A percentile compares a stretch with the other conserved stretches of the same genome.
Evolutionary conservation across 2,797 vertebrate genomes (phyloP).

Genomic region (Hirundo rustica): DNA sequence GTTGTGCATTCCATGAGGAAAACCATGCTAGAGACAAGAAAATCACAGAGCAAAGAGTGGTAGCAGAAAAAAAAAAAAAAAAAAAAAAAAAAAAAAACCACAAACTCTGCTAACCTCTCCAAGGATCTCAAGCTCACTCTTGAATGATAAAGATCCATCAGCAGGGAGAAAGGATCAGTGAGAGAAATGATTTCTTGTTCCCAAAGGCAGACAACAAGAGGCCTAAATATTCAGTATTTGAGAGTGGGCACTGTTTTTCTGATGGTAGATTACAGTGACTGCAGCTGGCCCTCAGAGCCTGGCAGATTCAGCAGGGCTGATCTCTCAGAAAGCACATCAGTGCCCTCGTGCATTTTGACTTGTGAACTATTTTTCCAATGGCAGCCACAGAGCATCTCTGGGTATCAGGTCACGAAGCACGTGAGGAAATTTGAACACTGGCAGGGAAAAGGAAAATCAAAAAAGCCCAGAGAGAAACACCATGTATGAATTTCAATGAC

Average conservation of each 20-base stretch:
- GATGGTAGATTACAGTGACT: not conserved
- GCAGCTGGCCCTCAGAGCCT: not conserved
- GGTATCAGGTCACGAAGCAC: not conserved
- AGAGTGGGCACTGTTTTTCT: not conserved
- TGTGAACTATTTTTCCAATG: not conserved
- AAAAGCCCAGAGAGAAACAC: not conserved
- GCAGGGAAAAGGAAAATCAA: not conserved
- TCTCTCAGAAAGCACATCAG: not conserved
- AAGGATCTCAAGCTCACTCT: not conserved
- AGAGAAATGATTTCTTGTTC: not conserved
- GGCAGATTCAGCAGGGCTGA: not conserved
- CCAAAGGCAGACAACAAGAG: not conserved
- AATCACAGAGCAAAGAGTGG: not conserved
- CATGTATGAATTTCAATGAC: not conserved
- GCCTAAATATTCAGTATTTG: not conserved
- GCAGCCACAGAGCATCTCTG: not conserved
- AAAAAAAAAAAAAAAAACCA: no score
- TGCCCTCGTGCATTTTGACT: not conserved
- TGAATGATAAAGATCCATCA: not conserved
- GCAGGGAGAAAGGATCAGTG: not conserved
- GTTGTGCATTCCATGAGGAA: not conserved
- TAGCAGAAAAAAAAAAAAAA: not conserved
- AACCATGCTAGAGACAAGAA: not conserved
- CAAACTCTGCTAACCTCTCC: not conserved
- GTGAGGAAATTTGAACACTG: not conserved